phyloP scores from a whole-genome alignment of 2,113 vertebrate genomes.

The Thalassoma bifasciatum region DNA sequence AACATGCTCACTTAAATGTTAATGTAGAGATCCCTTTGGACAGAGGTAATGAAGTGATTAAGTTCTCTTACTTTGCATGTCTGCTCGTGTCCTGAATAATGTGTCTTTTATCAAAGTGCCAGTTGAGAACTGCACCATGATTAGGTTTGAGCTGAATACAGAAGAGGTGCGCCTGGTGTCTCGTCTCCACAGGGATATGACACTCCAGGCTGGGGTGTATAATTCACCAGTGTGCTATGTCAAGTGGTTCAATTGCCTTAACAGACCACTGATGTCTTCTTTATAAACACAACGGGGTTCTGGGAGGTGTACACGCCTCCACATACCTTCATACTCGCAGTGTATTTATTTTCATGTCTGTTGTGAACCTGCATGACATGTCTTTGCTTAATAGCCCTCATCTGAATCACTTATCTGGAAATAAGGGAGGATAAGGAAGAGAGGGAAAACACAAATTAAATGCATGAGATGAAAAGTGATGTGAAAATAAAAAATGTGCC shows the following conservation, averaged over 20 bases:
- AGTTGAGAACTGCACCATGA: constrained; percentile 33
- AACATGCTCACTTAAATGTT: constrained; percentile 27
- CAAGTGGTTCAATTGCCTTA: constrained; percentile 22
- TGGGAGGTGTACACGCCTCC: not conserved
- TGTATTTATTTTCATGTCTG: constrained; percentile 5
- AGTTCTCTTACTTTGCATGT: constrained; percentile 29
- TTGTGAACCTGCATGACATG: constrained; percentile 22
- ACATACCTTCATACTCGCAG: constrained; percentile 16
- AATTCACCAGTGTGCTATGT: constrained; percentile 17
- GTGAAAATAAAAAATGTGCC: constrained; percentile 1
- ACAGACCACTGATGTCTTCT: constrained; percentile 8
- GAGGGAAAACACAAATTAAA: not conserved
- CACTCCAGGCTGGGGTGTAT: not conserved
- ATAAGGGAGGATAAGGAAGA: not conserved
- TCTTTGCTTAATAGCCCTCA: constrained; percentile 24
- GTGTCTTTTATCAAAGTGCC: constrained; percentile 38
- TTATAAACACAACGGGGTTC: constrained; percentile 22
- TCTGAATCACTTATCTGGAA: constrained; percentile 14
- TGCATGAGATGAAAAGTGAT: not conserved
- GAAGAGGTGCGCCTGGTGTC: constrained; percentile 23
- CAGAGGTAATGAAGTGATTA: constrained; percentile 32
- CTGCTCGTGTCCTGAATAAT: constrained; percentile 47
- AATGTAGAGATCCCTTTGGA: constrained; percentile 38
- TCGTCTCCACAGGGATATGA: constrained; percentile 32
- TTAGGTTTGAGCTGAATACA: constrained; percentile 41